Conservation (phyloP, 2,797 vertebrate species). For the Taeniopygia guttata region DNA sequence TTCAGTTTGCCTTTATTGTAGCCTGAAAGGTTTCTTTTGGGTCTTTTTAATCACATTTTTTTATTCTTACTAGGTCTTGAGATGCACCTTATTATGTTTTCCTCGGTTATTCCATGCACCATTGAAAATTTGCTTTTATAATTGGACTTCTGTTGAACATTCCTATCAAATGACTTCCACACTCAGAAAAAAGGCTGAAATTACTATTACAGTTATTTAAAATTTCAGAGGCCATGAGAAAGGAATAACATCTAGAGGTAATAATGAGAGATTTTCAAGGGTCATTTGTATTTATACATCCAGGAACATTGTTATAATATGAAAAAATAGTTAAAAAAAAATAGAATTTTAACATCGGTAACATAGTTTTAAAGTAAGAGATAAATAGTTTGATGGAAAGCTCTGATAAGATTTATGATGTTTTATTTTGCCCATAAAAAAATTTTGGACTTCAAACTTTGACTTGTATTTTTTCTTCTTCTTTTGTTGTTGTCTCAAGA, state of each 20-base stretch:
- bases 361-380: conserved; percentile 4
- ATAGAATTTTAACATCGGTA: not conserved
- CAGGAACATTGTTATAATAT: not conserved
- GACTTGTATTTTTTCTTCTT: not conserved
- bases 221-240: not conserved
- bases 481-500: not conserved
- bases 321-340: not conserved
- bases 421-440: not conserved
- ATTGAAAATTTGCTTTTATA: not conserved
- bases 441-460: not conserved
- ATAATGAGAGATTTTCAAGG: not conserved
- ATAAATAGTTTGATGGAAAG: not conserved
- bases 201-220: not conserved
- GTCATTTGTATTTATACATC: not conserved
- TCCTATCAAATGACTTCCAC: not conserved
- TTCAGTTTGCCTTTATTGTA: not conserved
- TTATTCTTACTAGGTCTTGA: not conserved
- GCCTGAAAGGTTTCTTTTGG: not conserved
- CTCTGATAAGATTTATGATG: not conserved
- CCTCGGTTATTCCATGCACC: not conserved
- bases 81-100: not conserved
- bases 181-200: not conserved
- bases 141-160: not conserved
- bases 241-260: not conserved
- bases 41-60: not conserved